Conservation (phyloP, 2,797 vertebrate genomes). For the Sebastes matsubarae region DNA sequence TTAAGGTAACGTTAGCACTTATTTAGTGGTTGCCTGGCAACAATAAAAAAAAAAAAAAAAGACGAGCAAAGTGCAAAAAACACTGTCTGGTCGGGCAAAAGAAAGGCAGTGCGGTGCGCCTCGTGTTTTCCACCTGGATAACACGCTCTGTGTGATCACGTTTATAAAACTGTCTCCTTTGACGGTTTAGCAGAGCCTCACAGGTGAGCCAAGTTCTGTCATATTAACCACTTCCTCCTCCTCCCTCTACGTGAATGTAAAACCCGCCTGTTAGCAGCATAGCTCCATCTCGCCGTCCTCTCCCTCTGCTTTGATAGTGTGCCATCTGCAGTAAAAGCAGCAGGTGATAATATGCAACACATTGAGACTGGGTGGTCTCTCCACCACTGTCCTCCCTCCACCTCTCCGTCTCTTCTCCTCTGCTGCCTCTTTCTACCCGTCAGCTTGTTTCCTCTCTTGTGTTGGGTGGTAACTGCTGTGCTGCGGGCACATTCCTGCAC, state of each 20-base stretch:
- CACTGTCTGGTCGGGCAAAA: too few relatives aligned
- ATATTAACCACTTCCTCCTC: neutral
- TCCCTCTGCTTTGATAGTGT: slow-evolving; percentile 54
- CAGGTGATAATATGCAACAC: slow-evolving; percentile 66
- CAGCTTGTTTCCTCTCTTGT: neutral
- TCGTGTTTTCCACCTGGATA: too few relatives aligned
- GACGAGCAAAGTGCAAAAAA: fast-evolving
- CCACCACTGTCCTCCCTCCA: slow-evolving; percentile 44
- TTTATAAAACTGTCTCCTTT: too few relatives aligned
- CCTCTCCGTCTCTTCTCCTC: neutral
- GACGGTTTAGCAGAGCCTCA: neutral
- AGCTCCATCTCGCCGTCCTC: neutral
- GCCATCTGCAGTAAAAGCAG: slow-evolving; percentile 74
- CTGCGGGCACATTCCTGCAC: slow-evolving; percentile 13
- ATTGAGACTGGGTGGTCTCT: slow-evolving; percentile 75
- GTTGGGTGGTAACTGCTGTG: neutral
- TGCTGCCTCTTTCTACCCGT: neutral
- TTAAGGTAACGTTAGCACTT: too few relatives aligned
- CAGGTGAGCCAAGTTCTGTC: neutral
- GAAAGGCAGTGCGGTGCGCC: too few relatives aligned
- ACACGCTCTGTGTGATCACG: too few relatives aligned
- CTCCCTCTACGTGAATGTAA: neutral
- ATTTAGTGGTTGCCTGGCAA: too few relatives aligned
- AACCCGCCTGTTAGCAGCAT: neutral
- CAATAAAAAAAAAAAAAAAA: too few relatives aligned